Conservation (phyloP, 2,888 invertebrate genomes). For the Cheilosia grossa region DNA sequence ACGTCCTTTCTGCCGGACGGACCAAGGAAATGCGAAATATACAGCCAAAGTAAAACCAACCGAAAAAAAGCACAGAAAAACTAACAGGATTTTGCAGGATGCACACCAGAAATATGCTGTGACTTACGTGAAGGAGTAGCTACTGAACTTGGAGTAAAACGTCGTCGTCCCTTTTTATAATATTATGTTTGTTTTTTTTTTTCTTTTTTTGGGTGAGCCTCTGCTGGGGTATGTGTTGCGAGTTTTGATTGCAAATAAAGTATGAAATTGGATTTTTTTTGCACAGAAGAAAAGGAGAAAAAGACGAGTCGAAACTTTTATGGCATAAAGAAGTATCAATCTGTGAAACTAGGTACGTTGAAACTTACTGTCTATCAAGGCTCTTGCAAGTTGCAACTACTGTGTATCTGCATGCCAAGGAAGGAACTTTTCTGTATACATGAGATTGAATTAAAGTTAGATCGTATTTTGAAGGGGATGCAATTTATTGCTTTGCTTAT, state of each 20-base stretch:
- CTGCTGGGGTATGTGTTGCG: conserved; percentile 45
- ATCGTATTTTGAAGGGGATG: background rate
- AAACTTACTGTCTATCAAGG: conserved; percentile 37
- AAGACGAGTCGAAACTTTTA: conserved; percentile 44
- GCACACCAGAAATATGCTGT: conserved; percentile 66
- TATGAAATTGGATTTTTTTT: conserved; percentile 72
- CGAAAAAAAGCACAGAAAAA: conserved; percentile 22
- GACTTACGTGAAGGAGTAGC: conserved; percentile 46
- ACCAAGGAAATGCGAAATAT: conserved; percentile 4
- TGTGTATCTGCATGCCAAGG: background rate
- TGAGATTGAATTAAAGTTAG: background rate
- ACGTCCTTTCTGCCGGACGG: conserved; percentile 58
- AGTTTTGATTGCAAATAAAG: conserved; percentile 75
- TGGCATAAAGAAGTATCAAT: conserved; percentile 70
- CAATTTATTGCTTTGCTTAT: no score
- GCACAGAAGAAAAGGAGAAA: background rate
- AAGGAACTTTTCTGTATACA: background rate
- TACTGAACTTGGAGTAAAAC: conserved; percentile 21
- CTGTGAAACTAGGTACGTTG: conserved; percentile 43
- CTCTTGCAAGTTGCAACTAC: background rate
- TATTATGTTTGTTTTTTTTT: background rate
- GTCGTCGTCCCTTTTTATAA: conserved; percentile 29
- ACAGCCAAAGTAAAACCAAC: background rate
- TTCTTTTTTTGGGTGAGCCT: background rate
- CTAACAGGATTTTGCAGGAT: conserved; percentile 73